Base-by-base conservation (phyloP, 2,888 invertebrate species). In the Prenolepis imparis region DNA sequence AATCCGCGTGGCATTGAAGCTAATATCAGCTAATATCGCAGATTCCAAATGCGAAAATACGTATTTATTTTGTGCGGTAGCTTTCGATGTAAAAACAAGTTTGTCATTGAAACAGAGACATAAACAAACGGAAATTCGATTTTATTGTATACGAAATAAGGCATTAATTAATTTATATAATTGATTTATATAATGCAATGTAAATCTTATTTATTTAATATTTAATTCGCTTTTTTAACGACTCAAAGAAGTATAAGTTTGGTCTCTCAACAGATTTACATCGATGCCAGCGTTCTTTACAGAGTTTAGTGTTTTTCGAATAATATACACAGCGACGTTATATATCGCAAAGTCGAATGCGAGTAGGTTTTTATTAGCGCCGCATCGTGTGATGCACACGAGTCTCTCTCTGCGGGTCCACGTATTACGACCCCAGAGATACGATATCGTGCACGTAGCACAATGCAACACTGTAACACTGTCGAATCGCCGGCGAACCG, bases 371-470 rank as follows among this genome's bases (percentile, higher is more conserved):
- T 75, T 52, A 55, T 67, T 12, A 32, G 11, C 5, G 12, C 18
- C 1, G 3, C n/a, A 4, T 32, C 41, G 28, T n/a, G 39, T 18
- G 61, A 39, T 15, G 61, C 36, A 21, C 66, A 15, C 67, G 55
- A 39, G 12, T 9, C 67, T 28, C 39, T 9, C 67, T 28, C 39
- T 55, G 28, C n/a, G 63, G 63, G 63, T 32, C 28, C 44, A 28
- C 1, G 74, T 44, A 64, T 74, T 74, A 64, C 44, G 63, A 74
- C 21, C 44, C 63, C 32, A 24, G 63, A 28, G 44, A 74, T 74
- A 52, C n/a, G 32, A 24, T 67, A n/a, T 77, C 77, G 39, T 39
- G 39, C 67, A 57, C 68, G 68, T 78, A 68, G 68, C 73, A 64
- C 52, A 52, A 57, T 57, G 41, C 55, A 74, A 18, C 52, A 39